A percentile compares a stretch with the other conserved stretches of the same genome.
Conservation (phyloP, 2,888 invertebrate species). For the Temnothorax unifasciatus region DNA sequence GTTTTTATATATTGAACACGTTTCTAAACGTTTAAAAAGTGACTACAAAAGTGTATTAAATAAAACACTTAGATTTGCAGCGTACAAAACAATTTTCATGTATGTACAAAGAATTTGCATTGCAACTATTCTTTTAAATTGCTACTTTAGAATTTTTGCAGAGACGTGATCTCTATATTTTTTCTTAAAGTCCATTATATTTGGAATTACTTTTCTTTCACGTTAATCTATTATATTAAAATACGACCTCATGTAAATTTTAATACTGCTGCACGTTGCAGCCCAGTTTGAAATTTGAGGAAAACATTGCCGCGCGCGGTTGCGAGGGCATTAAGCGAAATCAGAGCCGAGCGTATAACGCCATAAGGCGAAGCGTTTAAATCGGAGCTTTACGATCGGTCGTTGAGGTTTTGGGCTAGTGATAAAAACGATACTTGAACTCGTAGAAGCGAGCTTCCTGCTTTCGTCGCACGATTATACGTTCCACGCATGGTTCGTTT, state of each 20-base stretch:
- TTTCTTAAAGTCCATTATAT: background rate
- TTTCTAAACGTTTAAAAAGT: no score
- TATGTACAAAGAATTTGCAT: background rate
- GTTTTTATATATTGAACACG: no score
- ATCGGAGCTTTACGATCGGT: slow-evolving; percentile 71
- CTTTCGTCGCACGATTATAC: background rate
- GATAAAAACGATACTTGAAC: slow-evolving; percentile 62
- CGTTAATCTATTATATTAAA: background rate
- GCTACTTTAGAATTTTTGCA: background rate
- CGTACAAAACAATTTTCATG: no score
- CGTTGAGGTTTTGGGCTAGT: slow-evolving; percentile 69
- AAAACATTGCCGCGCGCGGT: slow-evolving; percentile 16
- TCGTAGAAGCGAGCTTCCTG: slow-evolving; percentile 41
- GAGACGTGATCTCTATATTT: background rate
- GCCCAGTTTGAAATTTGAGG: slow-evolving; percentile 19
- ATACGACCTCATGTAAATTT: background rate
- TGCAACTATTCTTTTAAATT: background rate
- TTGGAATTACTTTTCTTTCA: background rate
- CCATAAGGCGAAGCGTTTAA: slow-evolving; percentile 65
- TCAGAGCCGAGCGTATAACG: slow-evolving; percentile 50
- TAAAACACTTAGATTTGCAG: no score
- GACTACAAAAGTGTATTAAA: no score
- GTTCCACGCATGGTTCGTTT: slow-evolving; percentile 4
- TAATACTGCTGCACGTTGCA: background rate
- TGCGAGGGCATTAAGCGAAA: slow-evolving; percentile 46